Evolutionary conservation across 2,113 vertebrate species (phyloP).

Genomic region (Pristiophorus japonicus): DNA sequence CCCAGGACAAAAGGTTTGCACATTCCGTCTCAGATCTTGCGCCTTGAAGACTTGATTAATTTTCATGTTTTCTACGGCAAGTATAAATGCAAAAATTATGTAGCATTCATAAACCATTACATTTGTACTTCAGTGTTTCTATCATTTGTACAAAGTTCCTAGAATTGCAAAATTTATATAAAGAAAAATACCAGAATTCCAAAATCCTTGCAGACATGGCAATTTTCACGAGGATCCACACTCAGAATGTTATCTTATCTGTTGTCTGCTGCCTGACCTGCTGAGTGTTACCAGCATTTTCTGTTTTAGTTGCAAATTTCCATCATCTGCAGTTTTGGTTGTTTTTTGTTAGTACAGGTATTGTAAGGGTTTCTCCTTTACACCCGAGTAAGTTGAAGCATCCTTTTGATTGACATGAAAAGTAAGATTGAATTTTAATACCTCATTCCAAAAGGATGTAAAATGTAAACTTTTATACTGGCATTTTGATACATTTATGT

Average conservation of each 20-base stretch:
- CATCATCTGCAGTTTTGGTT: neutral
- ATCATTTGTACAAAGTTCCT: neutral
- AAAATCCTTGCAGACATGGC: neutral
- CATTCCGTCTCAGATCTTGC: constrained; percentile 4
- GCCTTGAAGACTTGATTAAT: neutral
- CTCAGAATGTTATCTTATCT: neutral
- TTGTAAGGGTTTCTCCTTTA: neutral
- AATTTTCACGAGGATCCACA: neutral
- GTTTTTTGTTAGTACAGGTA: neutral
- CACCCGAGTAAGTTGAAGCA: neutral
- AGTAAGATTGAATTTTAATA: neutral
- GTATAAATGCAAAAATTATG: neutral
- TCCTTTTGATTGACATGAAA: neutral
- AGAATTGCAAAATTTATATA: neutral
- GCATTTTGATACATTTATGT: neutral
- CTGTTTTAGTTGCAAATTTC: neutral
- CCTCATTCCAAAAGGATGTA: neutral
- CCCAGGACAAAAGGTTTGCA: constrained; percentile 76
- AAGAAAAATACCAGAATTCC: neutral
- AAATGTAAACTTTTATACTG: neutral
- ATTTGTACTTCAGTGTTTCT: neutral
- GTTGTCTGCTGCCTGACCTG: neutral
- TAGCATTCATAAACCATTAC: neutral
- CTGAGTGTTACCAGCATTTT: neutral
- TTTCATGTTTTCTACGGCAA: neutral